A percentile compares a stretch with the other conserved stretches of the same genome.
Conservation (phyloP, 1,140 invertebrate species). For the Tribolium madens region DNA sequence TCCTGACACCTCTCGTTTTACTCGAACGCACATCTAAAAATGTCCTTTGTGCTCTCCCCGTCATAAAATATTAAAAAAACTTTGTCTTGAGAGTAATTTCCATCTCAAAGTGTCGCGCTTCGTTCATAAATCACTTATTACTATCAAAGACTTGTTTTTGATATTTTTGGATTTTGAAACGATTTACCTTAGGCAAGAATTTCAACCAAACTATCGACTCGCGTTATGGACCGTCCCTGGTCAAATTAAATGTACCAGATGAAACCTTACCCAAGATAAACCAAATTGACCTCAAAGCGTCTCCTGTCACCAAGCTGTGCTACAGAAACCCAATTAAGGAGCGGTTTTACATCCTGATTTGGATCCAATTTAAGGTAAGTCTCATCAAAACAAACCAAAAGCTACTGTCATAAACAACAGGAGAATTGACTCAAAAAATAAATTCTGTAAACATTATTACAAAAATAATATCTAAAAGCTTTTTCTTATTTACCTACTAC, state of each 20-base stretch:
- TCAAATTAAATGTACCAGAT: slow-evolving; percentile 12
- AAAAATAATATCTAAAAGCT: too few relatives aligned
- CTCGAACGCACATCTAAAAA: background rate
- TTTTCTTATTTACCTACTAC: too few relatives aligned
- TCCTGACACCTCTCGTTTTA: background rate
- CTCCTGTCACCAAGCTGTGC: background rate
- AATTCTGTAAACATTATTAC: too few relatives aligned
- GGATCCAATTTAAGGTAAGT: background rate
- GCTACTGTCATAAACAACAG: too few relatives aligned
- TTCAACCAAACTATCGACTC: slow-evolving; percentile 2
- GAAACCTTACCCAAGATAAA: slow-evolving; percentile 5
- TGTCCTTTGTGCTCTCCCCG: background rate
- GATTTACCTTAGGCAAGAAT: background rate
- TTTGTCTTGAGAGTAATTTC: slow-evolving; percentile 13
- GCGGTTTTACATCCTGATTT: background rate
- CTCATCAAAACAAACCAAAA: background rate
- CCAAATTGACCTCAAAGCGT: background rate
- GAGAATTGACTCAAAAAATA: background rate
- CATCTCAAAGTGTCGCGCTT: slow-evolving; percentile 29
- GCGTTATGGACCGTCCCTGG: slow-evolving; percentile 3
- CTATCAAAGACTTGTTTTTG: slow-evolving; percentile 14
- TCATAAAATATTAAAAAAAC: slow-evolving; percentile 26
- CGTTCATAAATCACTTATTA: slow-evolving; percentile 31
- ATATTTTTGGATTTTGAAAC: background rate
- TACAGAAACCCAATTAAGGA: background rate